Evolutionary conservation across 2,888 invertebrate genomes (phyloP), one percentile per base, ranked within the genome.

Genomic region (Oscheius onirici): DNA sequence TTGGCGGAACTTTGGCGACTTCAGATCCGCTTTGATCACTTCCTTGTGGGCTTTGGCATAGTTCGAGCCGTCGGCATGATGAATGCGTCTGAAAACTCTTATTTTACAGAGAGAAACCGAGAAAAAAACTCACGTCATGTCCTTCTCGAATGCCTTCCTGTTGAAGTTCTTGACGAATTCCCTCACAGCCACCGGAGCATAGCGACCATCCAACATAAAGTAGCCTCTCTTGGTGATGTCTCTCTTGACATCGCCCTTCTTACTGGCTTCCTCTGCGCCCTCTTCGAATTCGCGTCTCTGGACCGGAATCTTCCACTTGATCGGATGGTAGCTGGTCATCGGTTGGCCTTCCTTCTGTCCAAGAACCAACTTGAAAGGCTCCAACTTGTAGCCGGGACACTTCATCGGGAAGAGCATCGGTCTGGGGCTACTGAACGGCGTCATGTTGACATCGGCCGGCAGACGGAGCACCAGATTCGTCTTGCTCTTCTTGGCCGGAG

Each of bases 71-170:
- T 63, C 63, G 28, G 63, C 63, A 17, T 46, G 49, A n/a, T 63
- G 63, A 26, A 63, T 63, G 13, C 46, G 46, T n/a, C 63, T 63
- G 17, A 6, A 63, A n/a, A n/a, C n/a, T n/a, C n/a, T n/a, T n/a
- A n/a, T n/a, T n/a, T n/a, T n/a, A n/a, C n/a, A 24, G 28, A 2
- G 11, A 22, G n/a, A 20, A 49, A 49, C 10, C 15, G 20, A n/a
- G n/a, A 46, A 46, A 1, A 5, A 13, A 22, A 10, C 34, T 28
- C 17, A 63, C 63, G 49, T 63, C 66, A 66, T 66, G 54, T 66
- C 55, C 54, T 54, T 66, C 34, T 54, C 41, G 24, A 55, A 66
- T 17, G 41, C 43, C 24, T 34, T 40, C n/a, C 10, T 52, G 52
- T 41, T 41, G 40, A 54, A 55, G n/a, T 43, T 41, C 20, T 34